phyloP scores from a whole-genome alignment of 2,797 vertebrate species.

The Taenioides sp. region DNA sequence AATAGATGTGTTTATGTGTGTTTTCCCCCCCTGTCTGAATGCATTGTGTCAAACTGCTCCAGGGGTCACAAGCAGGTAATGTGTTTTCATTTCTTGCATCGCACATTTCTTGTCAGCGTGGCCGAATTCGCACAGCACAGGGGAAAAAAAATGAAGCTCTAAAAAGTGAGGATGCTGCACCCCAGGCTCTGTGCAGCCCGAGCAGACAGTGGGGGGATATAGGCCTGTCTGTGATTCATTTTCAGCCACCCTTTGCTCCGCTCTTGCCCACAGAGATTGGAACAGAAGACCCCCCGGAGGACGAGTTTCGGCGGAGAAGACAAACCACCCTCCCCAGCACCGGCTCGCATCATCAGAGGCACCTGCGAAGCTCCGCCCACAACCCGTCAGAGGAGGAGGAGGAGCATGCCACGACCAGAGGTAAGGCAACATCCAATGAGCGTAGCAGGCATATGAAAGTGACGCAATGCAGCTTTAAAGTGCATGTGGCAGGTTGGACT shows the following conservation, averaged over 20 bases:
- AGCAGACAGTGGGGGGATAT: conserved; percentile 38
- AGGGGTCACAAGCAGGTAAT: conserved; percentile 58
- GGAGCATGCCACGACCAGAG: conserved; percentile 77
- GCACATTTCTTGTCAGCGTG: conserved; percentile 49
- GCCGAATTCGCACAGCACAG: conserved; percentile 34
- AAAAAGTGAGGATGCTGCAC: conserved; percentile 43
- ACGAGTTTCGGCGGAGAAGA: conserved; percentile 83
- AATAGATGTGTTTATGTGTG: conserved; percentile 61
- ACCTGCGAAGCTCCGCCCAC: conserved; percentile 76
- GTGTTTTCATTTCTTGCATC: conserved; percentile 49
- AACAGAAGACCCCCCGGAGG: conserved; percentile 79
- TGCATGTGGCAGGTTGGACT: no score
- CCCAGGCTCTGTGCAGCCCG: conserved; percentile 38
- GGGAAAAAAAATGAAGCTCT: conserved; percentile 8
- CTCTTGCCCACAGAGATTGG: conserved; percentile 76
- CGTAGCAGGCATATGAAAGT: not conserved
- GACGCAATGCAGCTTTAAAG: not conserved
- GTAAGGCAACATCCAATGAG: conserved; percentile 69
- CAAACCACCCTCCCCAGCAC: conserved; percentile 79
- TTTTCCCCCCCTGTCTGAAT: conserved; percentile 47
- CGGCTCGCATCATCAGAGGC: conserved; percentile 67
- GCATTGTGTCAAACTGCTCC: conserved; percentile 58
- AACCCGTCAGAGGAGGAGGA: conserved; percentile 81
- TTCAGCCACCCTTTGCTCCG: conserved; percentile 36
- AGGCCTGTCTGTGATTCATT: conserved; percentile 55